A percentile compares a stretch with the other conserved stretches of the same genome.
Evolutionary conservation across 2,888 invertebrate species (phyloP).

Genomic region (Osedax fenrisi): DNA sequence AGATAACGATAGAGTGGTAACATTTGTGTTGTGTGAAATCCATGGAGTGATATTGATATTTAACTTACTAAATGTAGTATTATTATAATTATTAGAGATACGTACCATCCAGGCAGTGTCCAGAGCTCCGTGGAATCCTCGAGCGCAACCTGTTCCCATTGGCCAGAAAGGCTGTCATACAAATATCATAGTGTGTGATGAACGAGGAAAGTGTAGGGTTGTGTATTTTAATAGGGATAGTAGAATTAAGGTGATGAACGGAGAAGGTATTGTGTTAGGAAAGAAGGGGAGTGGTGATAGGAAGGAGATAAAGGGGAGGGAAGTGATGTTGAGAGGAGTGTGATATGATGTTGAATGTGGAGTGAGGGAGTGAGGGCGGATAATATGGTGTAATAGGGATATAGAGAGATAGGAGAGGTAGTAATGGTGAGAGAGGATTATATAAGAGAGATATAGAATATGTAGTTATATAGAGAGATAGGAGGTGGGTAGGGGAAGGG

Average conservation of each 20-base stretch:
- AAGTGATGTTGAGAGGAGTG: background rate
- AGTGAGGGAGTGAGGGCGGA: background rate
- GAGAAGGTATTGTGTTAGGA: background rate
- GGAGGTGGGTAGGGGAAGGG: background rate
- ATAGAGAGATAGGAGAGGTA: background rate
- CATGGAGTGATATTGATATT: too few species aligned
- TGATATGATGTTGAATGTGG: background rate
- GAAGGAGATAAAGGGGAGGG: background rate
- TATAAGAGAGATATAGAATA: too few species aligned
- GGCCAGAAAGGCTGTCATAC: slow-evolving; percentile 88
- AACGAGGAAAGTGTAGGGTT: background rate
- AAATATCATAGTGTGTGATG: too few species aligned
- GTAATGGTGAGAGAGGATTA: background rate
- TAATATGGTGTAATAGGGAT: background rate
- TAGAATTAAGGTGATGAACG: background rate
- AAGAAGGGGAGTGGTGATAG: background rate
- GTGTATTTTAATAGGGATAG: background rate
- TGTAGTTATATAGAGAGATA: background rate
- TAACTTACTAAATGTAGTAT: too few species aligned
- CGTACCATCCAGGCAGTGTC: slow-evolving; percentile 91
- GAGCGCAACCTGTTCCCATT: slow-evolving; percentile 91
- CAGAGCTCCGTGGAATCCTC: slow-evolving; percentile 85
- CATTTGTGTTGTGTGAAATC: too few species aligned
- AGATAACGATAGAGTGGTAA: too few species aligned
- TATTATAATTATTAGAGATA: too few species aligned